A percentile compares a stretch with the other conserved stretches of the same genome.
phyloP scores from a whole-genome alignment of 2,113 vertebrate species.

The Microcebus griseorufus region DNA sequence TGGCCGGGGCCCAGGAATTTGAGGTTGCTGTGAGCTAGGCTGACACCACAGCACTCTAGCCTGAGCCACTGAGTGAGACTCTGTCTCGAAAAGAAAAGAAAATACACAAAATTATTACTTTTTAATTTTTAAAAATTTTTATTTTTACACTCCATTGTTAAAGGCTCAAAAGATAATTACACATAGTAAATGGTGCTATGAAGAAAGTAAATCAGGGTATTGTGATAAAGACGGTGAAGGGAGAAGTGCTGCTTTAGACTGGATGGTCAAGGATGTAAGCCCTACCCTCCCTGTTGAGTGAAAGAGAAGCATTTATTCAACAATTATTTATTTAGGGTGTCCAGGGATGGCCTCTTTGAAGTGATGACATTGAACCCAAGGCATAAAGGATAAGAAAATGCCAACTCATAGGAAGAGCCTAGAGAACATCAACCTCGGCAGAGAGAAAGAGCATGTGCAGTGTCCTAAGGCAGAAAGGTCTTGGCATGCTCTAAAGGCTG shows the following conservation, averaged over 20 bases:
- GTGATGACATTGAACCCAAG: neutral
- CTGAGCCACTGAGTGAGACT: no score
- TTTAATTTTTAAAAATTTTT: no score
- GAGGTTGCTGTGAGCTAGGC: no score
- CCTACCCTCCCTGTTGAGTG: no score
- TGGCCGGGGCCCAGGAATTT: no score
- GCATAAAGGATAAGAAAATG: slow-evolving; percentile 28
- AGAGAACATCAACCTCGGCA: neutral
- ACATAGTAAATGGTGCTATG: neutral
- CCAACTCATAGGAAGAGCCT: neutral
- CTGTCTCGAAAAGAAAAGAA: neutral
- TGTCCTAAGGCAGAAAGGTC: neutral
- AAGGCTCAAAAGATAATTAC: no score
- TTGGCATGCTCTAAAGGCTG: neutral
- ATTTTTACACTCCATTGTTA: no score
- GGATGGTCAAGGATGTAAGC: neutral
- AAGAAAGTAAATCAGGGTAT: neutral
- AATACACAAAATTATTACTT: neutral
- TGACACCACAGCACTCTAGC: no score
- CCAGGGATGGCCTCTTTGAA: neutral
- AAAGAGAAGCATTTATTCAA: neutral
- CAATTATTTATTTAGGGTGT: neutral
- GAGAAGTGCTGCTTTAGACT: neutral
- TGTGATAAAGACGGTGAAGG: no score
- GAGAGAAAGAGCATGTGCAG: neutral